These are phyloP conservation scores for Elachura formosa DNA, from an alignment of 2,113 vertebrate genomes.

Conservation along the genomic window DNA sequence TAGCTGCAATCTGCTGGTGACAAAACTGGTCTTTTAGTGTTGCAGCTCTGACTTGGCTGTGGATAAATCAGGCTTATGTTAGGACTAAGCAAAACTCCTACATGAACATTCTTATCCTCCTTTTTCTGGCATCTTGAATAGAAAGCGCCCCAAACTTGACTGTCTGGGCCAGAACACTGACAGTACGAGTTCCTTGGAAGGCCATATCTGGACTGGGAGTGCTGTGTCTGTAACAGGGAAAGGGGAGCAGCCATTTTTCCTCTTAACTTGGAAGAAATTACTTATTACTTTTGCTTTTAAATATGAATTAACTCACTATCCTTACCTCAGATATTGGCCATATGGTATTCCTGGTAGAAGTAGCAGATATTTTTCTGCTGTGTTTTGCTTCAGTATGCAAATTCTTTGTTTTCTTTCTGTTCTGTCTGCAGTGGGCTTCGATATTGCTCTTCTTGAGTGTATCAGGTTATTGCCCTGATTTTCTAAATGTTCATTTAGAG, in stretches of 20 bases:
- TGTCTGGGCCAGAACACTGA: background rate
- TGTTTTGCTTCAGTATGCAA: slow-evolving; percentile 8
- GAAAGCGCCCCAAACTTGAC: background rate
- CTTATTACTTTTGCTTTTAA: slow-evolving; percentile 26
- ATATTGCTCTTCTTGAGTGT: background rate
- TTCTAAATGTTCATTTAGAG: background rate
- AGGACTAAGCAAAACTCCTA: background rate
- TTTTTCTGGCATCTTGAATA: background rate
- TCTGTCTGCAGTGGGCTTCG: background rate
- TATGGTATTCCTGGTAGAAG: slow-evolving; percentile 55
- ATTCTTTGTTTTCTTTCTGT: slow-evolving; percentile 16
- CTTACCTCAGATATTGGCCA: slow-evolving; percentile 21
- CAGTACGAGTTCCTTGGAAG: background rate
- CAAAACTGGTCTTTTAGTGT: background rate
- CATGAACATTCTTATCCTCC: background rate
- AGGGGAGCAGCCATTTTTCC: background rate
- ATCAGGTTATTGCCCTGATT: background rate
- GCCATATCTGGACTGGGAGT: background rate
- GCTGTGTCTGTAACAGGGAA: background rate
- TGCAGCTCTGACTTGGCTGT: background rate
- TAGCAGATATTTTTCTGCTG: slow-evolving; percentile 51
- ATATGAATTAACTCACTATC: slow-evolving; percentile 30
- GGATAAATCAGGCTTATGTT: background rate
- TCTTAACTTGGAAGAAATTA: background rate
- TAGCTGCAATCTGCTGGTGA: background rate